phyloP scores from a whole-genome alignment of 2,113 vertebrate genomes.

The Conger conger region DNA sequence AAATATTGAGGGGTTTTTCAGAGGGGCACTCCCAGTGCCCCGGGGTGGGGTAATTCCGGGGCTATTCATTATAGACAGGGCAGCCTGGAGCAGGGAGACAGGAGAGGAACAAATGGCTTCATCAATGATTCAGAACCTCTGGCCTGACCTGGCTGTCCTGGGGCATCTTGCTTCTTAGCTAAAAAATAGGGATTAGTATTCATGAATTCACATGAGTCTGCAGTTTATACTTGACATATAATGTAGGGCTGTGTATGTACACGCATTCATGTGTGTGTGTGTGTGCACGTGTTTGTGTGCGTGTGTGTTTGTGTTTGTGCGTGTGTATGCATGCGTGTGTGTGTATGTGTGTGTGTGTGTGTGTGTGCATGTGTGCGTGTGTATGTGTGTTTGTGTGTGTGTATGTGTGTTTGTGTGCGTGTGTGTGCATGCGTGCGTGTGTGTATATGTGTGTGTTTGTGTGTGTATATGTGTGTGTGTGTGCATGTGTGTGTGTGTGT shows the following conservation, averaged over 20 bases:
- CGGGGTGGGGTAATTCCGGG: conserved; percentile 24
- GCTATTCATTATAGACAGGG: conserved; percentile 32
- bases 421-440: neutral
- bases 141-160: neutral
- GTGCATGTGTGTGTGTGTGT: no score
- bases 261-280: neutral
- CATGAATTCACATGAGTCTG: neutral
- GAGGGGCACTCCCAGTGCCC: conserved; percentile 21
- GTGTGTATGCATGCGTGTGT: no score
- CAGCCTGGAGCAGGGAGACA: neutral
- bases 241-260: neutral
- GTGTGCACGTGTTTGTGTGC: neutral
- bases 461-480: no score
- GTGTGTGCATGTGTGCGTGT: no score
- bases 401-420: neutral
- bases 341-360: no score
- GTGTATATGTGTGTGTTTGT: no score
- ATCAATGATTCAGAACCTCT: conserved; percentile 32
- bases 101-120: conserved; percentile 31
- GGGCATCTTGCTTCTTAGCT: neutral
- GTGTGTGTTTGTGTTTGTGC: neutral
- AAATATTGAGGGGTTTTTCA: conserved; percentile 16
- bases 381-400: neutral
- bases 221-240: no score
- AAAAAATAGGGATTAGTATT: conserved; percentile 2